Conservation (phyloP, 2,113 vertebrate genomes). For the Indri indri region DNA sequence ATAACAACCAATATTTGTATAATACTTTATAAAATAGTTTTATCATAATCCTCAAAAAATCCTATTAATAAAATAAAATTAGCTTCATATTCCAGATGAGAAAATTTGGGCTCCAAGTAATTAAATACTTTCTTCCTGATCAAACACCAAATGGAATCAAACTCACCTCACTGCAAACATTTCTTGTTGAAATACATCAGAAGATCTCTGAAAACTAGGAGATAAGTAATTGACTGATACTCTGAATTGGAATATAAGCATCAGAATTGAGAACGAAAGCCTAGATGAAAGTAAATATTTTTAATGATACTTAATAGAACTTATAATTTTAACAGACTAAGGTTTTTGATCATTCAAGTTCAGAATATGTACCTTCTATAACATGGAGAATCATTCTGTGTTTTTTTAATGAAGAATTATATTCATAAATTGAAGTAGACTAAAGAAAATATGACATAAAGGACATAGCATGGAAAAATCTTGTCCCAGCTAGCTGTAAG, state of each 20-base stretch:
- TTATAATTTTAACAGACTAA: background rate
- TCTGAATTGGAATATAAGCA: background rate
- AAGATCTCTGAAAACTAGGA: background rate
- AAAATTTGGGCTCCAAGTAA: background rate
- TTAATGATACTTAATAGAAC: background rate
- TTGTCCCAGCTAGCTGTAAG: background rate
- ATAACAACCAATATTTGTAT: background rate
- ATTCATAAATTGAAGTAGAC: background rate
- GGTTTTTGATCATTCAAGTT: background rate
- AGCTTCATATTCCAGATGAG: background rate
- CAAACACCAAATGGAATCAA: background rate
- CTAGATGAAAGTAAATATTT: background rate
- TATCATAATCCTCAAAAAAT: background rate
- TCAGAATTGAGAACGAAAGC: background rate
- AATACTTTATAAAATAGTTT: background rate
- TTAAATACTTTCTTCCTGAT: slow-evolving; percentile 17
- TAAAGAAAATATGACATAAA: background rate
- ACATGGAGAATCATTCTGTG: background rate
- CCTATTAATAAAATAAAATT: background rate
- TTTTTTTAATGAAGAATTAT: background rate
- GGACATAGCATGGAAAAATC: background rate
- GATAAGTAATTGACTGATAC: background rate
- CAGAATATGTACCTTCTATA: background rate
- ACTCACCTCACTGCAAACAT: background rate
- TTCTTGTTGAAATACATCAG: background rate